Evolutionary conservation across 2,888 invertebrate species (phyloP), one percentile per base, ranked within the genome.

Genomic region (Nephrotoma guestfalica): DNA sequence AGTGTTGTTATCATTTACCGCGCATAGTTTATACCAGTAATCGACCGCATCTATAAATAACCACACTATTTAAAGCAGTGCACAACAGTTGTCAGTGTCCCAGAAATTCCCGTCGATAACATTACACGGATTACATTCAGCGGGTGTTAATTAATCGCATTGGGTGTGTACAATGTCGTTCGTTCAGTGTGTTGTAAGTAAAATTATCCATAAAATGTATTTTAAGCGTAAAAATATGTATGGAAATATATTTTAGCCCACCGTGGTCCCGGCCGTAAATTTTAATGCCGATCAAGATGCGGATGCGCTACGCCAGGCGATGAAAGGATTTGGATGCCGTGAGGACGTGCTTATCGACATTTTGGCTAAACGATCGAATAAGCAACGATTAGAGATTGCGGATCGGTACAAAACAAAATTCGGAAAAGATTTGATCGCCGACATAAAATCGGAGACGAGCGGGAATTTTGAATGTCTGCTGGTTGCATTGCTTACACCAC

Each of bases 401-500:
- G 3, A 51, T 1, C 6, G 9, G 9, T 86, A 57, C 15, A 86
- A 57, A 88, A 91, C 91, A 3, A 90, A 91, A 83, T 92, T 91
- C 87, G 92, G 92, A 86, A 91, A 95, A 93, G 96, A 96, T 90
- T 92, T 97, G 41, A 93, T 97, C 85, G 95, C 95, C 83, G 96
- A 97, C 89, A 91, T 97, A 88, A 97, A 97, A 91, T 96, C 97
- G 88, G 98, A 98, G 91, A 94, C 97, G 18, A 96, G 95, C 89
- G 98, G 98, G 4, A 95, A 96, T 89, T 97, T 98, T 90, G 96
- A 98, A 90, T 95, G 96, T 87, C 93, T 96, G 0, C 90, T 97
- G 0, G 92, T 98, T 7, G 97, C 96, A 0, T 91, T 98, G 87
- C 95, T 98, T 95, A 96, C 96, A 41, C 97, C 97, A 0, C 92